Evolutionary conservation across 2,113 vertebrate species (phyloP).

Genomic region (Reinhardtius hippoglossoides): DNA sequence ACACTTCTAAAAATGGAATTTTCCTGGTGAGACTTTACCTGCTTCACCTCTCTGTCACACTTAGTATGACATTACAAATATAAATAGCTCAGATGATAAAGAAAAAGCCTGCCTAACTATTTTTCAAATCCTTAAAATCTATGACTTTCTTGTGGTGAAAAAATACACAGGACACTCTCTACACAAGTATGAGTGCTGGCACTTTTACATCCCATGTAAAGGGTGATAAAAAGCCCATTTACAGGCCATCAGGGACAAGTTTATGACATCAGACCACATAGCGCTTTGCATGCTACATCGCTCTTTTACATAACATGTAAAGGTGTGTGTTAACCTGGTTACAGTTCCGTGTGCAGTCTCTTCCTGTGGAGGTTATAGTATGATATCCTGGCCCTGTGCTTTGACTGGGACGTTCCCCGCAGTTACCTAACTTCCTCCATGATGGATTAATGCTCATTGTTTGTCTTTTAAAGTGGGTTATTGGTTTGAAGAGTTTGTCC

Average conservation of each 20-base stretch:
- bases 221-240: not conserved
- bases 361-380: not conserved
- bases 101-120: not conserved
- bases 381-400: conserved; percentile 57
- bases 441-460: conserved; percentile 20
- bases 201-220: conserved; percentile 7
- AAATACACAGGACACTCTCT: not conserved
- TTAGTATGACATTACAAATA: conserved; percentile 8
- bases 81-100: conserved; percentile 12
- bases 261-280: not conserved
- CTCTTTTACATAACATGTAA: conserved; percentile 63
- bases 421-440: conserved; percentile 54
- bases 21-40: not conserved
- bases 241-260: conserved; percentile 2
- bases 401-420: conserved; percentile 43
- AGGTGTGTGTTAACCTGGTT: conserved; percentile 42
- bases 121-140: conserved; percentile 10
- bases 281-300: conserved; percentile 42
- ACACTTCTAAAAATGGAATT: not conserved
- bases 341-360: conserved; percentile 25
- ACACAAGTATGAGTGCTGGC: not conserved
- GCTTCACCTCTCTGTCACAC: conserved; percentile 11
- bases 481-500: conserved; percentile 23
- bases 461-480: conserved; percentile 21
- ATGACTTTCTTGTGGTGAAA: not conserved